Base-by-base conservation (phyloP, 2,888 invertebrate genomes). In the Drosophila subquinaria region DNA sequence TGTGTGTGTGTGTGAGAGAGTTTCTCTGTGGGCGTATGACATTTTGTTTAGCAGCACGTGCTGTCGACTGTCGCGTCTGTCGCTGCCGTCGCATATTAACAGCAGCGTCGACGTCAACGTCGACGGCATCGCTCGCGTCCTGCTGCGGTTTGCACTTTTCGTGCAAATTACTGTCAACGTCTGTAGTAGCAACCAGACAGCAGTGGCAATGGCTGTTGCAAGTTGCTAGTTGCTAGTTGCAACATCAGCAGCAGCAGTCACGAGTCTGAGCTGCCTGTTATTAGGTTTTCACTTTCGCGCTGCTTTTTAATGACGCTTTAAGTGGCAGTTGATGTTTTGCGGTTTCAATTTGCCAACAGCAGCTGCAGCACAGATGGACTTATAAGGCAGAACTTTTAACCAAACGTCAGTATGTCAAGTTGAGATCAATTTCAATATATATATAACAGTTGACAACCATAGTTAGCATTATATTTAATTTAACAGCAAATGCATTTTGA, bases 31-130 rank as follows among this genome's bases (percentile, higher is more conserved):
- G 63, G 59, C 52, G 76, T 67, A 40, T 56, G 63, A 72, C 77
- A 80, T 77, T 86, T 82, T 88, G 83, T 88, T 88, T 83, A 88
- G 83, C 70, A 78, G 87, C 89, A 83, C 83, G 83, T 88, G 83
- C 87, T 71, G 64, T 56, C 75, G 51, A 62, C 56, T 62, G 64
- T 56, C 76, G 51, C 20, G 2, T 52, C 59, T 59, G 53, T 68
- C 64, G 71, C 70, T 64, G 53, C 56, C 74, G 64, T 69, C 72
- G 81, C 74, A 75, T 86, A 83, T 81, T 79, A 81, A 83, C 74
- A 75, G 70, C 72, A 65, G 81, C 68, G 69, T 68, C 73, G 48
- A 47, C 50, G 69, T 68, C 73, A 45, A 47, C 50, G 59, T 68
- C 73, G 48, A 47, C 50, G 59, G 64, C 75, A 61, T 67, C 73